phyloP scores from a whole-genome alignment of 2,797 vertebrate species.

The Centropyge bicolor region DNA sequence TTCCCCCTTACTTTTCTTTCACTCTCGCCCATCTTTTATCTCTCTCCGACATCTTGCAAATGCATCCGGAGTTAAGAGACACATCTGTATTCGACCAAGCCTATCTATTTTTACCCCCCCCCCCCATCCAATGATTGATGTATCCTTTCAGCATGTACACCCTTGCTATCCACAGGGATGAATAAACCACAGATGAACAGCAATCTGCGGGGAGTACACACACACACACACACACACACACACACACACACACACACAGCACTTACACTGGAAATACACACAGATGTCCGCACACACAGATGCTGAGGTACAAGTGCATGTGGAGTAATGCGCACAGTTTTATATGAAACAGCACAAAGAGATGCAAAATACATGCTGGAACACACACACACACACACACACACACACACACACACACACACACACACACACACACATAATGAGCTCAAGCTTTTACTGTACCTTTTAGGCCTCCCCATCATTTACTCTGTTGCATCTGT shows the following conservation, averaged over 20 bases:
- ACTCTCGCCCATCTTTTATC: neutral
- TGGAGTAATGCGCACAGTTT: slow-evolving; percentile 1
- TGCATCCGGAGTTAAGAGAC: slow-evolving; percentile 40
- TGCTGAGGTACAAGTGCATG: slow-evolving; percentile 23
- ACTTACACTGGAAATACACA: slow-evolving; percentile 35
- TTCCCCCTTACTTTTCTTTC: slow-evolving; percentile 6
- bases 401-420: neutral
- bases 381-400: neutral
- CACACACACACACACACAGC: slow-evolving; percentile 13
- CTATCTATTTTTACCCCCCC: slow-evolving; percentile 69
- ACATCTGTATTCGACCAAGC: slow-evolving; percentile 65
- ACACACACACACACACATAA: slow-evolving; percentile 1
- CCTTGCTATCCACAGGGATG: slow-evolving; percentile 74
- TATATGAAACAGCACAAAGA: neutral
- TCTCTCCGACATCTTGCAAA: slow-evolving; percentile 18
- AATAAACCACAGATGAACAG: slow-evolving; percentile 79
- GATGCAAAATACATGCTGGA: neutral
- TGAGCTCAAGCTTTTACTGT: slow-evolving; percentile 21
- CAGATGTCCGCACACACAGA: slow-evolving; percentile 10
- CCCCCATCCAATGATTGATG: slow-evolving; percentile 75
- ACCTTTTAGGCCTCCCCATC: slow-evolving; percentile 53
- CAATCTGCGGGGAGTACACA: slow-evolving; percentile 64
- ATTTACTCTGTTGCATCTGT: slow-evolving; percentile 64
- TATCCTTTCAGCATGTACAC: slow-evolving; percentile 74
- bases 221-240: slow-evolving; percentile 34